Evolutionary conservation across 2,888 invertebrate genomes (phyloP), one percentile per base, ranked within the genome.

Genomic region (Phyllotreta striolata): DNA sequence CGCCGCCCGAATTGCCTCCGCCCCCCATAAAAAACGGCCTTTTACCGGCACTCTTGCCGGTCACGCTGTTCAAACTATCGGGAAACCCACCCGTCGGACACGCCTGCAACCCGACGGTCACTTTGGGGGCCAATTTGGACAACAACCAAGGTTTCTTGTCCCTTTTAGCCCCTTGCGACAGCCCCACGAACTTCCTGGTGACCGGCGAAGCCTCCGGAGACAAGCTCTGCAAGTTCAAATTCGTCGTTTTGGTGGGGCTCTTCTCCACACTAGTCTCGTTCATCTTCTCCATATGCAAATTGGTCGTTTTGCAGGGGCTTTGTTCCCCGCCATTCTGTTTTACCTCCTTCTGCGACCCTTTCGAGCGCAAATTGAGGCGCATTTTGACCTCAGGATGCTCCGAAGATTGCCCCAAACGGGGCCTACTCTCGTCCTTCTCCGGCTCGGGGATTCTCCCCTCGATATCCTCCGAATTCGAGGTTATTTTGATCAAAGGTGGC

Each of bases 171-270:
- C n/a, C n/a, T n/a, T n/a, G n/a, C n/a, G n/a, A n/a, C n/a, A n/a
- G n/a, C n/a, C n/a, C n/a, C 0, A 79, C 76, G 67, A 73, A 79
- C 55, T 79, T 80, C 51, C 79, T 75, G 0, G 79, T 79, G 1
- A 80, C 80, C 12, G 73, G 71, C 7, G 78, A 78, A 3, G 78
- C 75, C 40, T 65, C 51, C 6, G 68, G 66, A 10, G 71, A 67
- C 68, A 78, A 75, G 63, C 74, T 76, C 46, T 75, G 75, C 55
- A 78, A 64, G 68, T 74, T 78, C 24, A 79, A 62, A 66, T 78
- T 79, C 0, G 74, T 70, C 0, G 71, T 49, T 66, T 75, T 76
- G 4, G 43, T 56, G 6, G 60, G 10, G 3, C 51, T 38, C 40
- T 43, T n/a, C n/a, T n/a, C n/a, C n/a, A n/a, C n/a, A n/a, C n/a